Evolutionary conservation across 2,797 vertebrate species (phyloP), one percentile per base, ranked within the genome.

Genomic region (Cuculus canorus): DNA sequence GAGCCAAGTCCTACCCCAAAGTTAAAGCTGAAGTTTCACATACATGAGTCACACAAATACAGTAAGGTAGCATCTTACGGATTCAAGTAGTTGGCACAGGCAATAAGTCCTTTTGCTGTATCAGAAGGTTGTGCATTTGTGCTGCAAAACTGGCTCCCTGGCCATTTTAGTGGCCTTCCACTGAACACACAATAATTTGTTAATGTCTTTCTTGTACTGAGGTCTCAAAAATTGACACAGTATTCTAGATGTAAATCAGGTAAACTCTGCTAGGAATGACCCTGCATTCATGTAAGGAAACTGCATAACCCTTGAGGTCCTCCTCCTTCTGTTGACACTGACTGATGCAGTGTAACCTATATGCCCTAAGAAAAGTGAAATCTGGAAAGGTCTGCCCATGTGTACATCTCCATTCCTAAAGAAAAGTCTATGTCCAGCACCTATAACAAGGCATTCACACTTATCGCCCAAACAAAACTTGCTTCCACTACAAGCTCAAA

Each of bases 281-380:
- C 8, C 32, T 61, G 5, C 8, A 19, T 57, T 25, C 27, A 15
- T 24, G 17, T 24, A 22, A 82, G 13, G 10, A 79, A 86, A 50
- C n/a, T 39, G 53, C 25, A 63, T 53, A 89, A n/a, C 2, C 1
- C 28, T 61, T n/a, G 25, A 76, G 30, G 50, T 72, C 28, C 37
- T 54, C 6, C 22, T 80, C 32, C 10, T 4, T 15, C 66, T 71
- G 16, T 37, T 54, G 48, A 24, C 25, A 17, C 33, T 27, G 19
- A 21, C 11, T 28, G 43, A 50, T 21, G 21, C 19, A 57, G 19
- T 35, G 6, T 21, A 64, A 43, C 12, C 23, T 7, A n/a, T 12
- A 7, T 10, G 13, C 8, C 37, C 15, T 30, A 45, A 60, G 0
- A 3, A 60, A 64, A 79, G 4, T 8, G 6, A 33, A 64, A 4